phyloP scores from a whole-genome alignment of 2,888 invertebrate species.

The Protodeltote pygarga region DNA sequence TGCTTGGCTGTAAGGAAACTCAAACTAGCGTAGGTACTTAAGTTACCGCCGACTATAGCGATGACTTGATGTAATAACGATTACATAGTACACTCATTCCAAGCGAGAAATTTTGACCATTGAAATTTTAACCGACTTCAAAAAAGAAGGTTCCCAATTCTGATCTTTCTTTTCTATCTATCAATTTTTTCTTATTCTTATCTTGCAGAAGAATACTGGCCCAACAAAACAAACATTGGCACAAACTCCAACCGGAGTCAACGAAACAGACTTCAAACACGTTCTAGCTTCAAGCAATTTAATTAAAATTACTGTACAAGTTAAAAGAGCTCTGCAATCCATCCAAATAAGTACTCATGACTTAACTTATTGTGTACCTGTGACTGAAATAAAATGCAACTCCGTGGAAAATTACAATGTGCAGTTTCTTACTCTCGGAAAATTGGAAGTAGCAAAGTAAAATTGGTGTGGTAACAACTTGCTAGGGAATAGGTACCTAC shows the following conservation, averaged over 20 bases:
- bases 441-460: slow-evolving; percentile 28
- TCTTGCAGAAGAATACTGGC: no score
- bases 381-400: slow-evolving; percentile 33
- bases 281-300: slow-evolving; percentile 22
- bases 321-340: slow-evolving; percentile 41
- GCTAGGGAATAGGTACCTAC: slow-evolving; percentile 1
- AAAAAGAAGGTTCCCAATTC: no score
- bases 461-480: slow-evolving; percentile 7
- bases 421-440: slow-evolving; percentile 30
- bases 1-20: no score
- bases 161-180: no score
- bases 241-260: slow-evolving; percentile 13
- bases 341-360: slow-evolving; percentile 41
- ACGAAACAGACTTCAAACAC: slow-evolving; percentile 13
- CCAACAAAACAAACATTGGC: slow-evolving; percentile 1
- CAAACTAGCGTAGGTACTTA: no score
- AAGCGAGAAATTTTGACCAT: no score
- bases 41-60: no score
- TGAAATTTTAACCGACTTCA: no score
- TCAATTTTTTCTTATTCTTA: no score
- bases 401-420: slow-evolving; percentile 17
- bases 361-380: slow-evolving; percentile 44
- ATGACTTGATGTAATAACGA: no score
- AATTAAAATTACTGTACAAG: slow-evolving; percentile 37
- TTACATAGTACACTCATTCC: no score